Evolutionary conservation across 2,797 vertebrate genomes (phyloP).

Genomic region (Lerista edwardsae): DNA sequence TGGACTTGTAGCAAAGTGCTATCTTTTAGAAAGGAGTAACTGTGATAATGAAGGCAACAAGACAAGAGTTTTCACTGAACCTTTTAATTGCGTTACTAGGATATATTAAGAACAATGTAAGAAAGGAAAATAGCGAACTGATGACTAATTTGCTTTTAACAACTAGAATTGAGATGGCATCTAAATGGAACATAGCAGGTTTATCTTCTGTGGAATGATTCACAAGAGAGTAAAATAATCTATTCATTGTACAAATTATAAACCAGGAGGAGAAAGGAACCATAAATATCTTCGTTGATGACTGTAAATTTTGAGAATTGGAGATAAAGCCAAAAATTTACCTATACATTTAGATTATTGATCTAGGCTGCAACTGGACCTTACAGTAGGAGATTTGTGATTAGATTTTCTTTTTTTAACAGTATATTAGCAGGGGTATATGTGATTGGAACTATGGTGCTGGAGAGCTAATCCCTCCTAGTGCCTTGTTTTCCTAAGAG

Average conservation of each 20-base stretch:
- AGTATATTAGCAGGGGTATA: no score
- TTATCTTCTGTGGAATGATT: not conserved
- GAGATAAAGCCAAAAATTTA: not conserved
- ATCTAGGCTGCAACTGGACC: not conserved
- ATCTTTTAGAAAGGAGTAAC: not conserved
- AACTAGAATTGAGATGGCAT: not conserved
- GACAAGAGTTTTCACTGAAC: not conserved
- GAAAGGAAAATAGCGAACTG: conserved; percentile 6
- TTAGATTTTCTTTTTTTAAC: not conserved
- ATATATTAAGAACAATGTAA: not conserved
- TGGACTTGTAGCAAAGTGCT: not conserved
- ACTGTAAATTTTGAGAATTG: not conserved
- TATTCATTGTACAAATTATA: not conserved
- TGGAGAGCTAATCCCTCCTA: no score
- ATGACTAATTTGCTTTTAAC: not conserved
- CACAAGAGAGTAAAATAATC: not conserved
- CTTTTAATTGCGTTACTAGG: conserved; percentile 1
- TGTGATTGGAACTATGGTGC: no score
- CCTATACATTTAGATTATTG: not conserved
- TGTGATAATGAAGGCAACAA: not conserved
- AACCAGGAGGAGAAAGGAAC: not conserved
- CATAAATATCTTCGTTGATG: not conserved
- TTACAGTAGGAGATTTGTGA: not conserved
- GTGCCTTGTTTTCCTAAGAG: no score
- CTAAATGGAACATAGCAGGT: not conserved